Conservation (phyloP, 2,888 invertebrate genomes). For the Rugalucina vietnamica region DNA sequence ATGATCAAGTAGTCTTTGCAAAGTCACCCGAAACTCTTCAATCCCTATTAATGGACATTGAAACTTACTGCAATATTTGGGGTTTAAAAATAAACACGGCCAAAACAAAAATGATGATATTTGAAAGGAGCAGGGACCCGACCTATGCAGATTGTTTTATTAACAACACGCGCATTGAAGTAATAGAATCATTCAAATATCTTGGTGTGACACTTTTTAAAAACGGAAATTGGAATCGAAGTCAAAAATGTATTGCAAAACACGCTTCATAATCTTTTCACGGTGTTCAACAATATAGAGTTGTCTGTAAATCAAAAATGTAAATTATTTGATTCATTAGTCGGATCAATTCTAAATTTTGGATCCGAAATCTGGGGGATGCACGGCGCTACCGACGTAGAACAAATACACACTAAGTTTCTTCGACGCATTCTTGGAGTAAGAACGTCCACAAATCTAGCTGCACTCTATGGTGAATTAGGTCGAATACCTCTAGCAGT, state of each 20-base stretch:
- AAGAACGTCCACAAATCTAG: too few species aligned
- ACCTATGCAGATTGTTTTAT: not conserved
- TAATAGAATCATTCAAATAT: conserved; percentile 19
- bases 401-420: too few species aligned
- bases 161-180: not conserved
- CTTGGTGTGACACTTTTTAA: conserved; percentile 6
- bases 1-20: not conserved
- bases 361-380: conserved; percentile 7
- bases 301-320: not conserved
- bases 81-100: not conserved
- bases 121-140: conserved; percentile 4
- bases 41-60: conserved; percentile 6
- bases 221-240: conserved; percentile 4
- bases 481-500: too few species aligned
- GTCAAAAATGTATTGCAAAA: conserved; percentile 15
- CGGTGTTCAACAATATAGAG: not conserved
- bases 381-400: not conserved
- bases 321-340: conserved; percentile 1
- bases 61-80: not conserved
- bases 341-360: conserved; percentile 4
- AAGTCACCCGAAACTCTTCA: not conserved
- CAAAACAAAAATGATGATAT: conserved; percentile 13
- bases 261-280: conserved; percentile 11
- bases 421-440: too few species aligned
- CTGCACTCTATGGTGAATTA: too few species aligned